These are phyloP conservation scores for Ptiloglossa arizonensis DNA, from an alignment of 1,140 invertebrate genomes.

Conservation along the genomic window DNA sequence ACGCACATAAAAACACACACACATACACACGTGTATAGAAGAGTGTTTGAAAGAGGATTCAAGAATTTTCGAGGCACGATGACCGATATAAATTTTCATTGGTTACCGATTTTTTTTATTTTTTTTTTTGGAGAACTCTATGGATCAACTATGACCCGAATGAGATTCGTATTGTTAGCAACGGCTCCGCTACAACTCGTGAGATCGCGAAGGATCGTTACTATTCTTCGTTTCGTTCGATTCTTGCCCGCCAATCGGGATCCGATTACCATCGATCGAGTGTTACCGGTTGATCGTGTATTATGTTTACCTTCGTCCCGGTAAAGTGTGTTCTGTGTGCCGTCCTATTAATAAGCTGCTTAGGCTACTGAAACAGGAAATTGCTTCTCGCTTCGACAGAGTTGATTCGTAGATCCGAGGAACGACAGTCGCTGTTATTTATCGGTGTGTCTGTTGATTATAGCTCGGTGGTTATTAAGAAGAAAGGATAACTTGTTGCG, in stretches of 20 bases:
- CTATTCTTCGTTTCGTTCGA: no score
- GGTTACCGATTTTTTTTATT: no score
- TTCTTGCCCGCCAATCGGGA: no score
- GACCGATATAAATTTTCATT: no score
- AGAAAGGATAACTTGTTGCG: neutral
- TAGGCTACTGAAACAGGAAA: neutral
- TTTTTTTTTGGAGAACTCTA: no score
- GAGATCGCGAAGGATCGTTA: no score
- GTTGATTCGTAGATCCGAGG: neutral
- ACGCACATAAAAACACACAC: no score
- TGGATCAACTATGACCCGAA: neutral
- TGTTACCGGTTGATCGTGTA: no score
- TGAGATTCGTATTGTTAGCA: no score
- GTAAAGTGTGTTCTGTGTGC: neutral
- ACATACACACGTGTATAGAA: conserved; percentile 11
- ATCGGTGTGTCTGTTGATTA: neutral
- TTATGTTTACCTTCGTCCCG: neutral
- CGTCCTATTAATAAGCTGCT: neutral
- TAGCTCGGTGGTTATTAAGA: neutral
- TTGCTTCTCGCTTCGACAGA: neutral
- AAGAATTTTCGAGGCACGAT: no score
- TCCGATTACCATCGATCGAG: no score
- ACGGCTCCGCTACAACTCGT: no score
- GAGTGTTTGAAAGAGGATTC: conserved; percentile 3
- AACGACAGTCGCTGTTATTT: neutral